These are phyloP conservation scores for Monodelphis domestica DNA, from an alignment of 2,797 vertebrate genomes.

Conservation along the genomic window DNA sequence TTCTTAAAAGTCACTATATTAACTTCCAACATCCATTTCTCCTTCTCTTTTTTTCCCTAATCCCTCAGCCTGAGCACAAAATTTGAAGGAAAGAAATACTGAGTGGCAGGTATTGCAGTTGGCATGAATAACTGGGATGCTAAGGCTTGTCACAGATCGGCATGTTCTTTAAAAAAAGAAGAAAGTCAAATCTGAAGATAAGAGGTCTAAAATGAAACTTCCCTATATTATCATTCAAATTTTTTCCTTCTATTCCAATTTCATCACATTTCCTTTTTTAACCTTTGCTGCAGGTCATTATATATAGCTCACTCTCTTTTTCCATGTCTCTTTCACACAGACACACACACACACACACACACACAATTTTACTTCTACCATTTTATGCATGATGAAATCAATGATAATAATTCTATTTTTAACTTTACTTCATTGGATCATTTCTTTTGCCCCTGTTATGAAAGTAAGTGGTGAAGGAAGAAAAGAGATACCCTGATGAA, in stretches of 20 bases:
- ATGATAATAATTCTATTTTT: slow-evolving; percentile 83
- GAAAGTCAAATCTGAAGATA: slow-evolving; percentile 82
- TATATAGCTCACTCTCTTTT: slow-evolving; percentile 70
- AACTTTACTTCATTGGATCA: slow-evolving; percentile 84
- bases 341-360: slow-evolving; percentile 48
- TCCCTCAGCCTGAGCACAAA: slow-evolving; percentile 78
- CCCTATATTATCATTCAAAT: slow-evolving; percentile 82
- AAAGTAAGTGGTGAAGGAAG: slow-evolving; percentile 83
- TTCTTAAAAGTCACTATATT: slow-evolving; percentile 66
- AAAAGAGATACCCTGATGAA: slow-evolving; percentile 84
- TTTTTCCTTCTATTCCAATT: slow-evolving; percentile 84
- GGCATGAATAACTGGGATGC: slow-evolving; percentile 76
- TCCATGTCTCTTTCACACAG: slow-evolving; percentile 1
- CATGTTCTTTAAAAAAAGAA: slow-evolving; percentile 79
- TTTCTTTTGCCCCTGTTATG: slow-evolving; percentile 78
- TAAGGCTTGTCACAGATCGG: slow-evolving; percentile 86
- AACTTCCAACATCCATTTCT: slow-evolving; percentile 72
- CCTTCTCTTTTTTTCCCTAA: slow-evolving; percentile 67
- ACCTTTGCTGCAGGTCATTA: slow-evolving; percentile 83
- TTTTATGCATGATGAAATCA: slow-evolving; percentile 85
- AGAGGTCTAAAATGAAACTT: slow-evolving; percentile 77
- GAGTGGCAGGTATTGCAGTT: slow-evolving; percentile 79
- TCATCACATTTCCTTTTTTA: slow-evolving; percentile 84
- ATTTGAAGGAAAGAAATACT: slow-evolving; percentile 75
- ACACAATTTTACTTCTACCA: too few species aligned